Conservation (phyloP, 2,797 vertebrate species). For the Sebastes umbrosus region DNA sequence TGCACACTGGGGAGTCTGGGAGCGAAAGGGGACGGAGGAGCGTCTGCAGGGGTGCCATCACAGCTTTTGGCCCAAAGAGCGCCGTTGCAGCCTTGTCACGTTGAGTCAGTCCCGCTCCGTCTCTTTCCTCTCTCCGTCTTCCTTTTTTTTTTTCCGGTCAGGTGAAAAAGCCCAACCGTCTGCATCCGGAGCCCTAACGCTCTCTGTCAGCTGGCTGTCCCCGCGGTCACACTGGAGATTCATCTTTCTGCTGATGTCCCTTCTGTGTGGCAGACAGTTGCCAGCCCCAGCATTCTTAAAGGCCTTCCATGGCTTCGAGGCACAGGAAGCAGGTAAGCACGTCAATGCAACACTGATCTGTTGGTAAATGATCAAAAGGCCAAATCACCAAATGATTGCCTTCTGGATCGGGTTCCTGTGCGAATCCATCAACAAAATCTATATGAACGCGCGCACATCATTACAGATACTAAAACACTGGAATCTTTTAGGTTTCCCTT, state of each 20-base stretch:
- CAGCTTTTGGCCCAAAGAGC: slow-evolving; percentile 27
- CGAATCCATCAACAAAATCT: slow-evolving; percentile 59
- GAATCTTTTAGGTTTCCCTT: slow-evolving; percentile 69
- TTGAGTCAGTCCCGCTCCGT: slow-evolving; percentile 43
- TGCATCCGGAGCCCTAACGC: slow-evolving; percentile 60
- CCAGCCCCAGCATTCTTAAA: slow-evolving; percentile 69
- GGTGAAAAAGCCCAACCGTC: slow-evolving; percentile 63
- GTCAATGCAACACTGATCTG: slow-evolving; percentile 26
- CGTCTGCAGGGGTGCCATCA: slow-evolving; percentile 27
- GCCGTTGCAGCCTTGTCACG: slow-evolving; percentile 45
- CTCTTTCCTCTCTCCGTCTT: slow-evolving; percentile 29
- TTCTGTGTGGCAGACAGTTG: slow-evolving; percentile 56
- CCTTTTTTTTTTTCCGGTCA: slow-evolving; percentile 43
- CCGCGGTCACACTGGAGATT: slow-evolving; percentile 66
- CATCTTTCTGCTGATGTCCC: slow-evolving; percentile 77
- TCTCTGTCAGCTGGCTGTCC: slow-evolving; percentile 76
- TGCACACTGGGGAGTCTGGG: slow-evolving; percentile 16
- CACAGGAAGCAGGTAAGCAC: slow-evolving; percentile 39
- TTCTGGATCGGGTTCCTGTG: slow-evolving; percentile 16
- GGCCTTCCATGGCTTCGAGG: slow-evolving; percentile 60
- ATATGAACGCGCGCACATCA: slow-evolving; percentile 33
- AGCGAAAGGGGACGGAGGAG: not conserved
- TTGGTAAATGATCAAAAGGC: slow-evolving; percentile 46
- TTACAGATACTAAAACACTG: slow-evolving; percentile 45
- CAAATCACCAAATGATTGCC: slow-evolving; percentile 57